Evolutionary conservation across 2,888 invertebrate species (phyloP), one percentile per base, ranked within the genome.

Genomic region (Fragum sueziense): DNA sequence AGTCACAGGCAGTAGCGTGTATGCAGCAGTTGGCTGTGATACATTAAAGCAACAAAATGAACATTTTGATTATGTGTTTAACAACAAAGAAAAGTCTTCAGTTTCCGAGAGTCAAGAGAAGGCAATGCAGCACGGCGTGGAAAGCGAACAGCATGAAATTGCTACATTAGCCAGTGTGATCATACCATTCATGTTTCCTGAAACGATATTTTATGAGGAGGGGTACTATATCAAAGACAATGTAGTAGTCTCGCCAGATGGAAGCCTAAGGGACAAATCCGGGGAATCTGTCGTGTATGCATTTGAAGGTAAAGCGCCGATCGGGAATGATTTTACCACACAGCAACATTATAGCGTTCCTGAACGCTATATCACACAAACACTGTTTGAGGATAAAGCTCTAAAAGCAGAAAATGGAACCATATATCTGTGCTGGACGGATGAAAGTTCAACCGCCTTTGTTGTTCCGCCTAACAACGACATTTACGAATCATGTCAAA

Each of bases 271-370:
- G 11, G 27, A 6, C 9, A 54, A 54, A 14, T 27, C 51, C 7
- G 22, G 17, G 27, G 22, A 20, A 29, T 11, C 22, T 31, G 31
- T 69, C 0, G 0, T 70, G 17, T 54, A 54, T 11, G 82, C 47
- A 31, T 33, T 82, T 20, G 79, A 82, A 22, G 72, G 79, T 82
- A 31, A 76, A 82, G 68, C 77, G 82, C 41, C 77, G 79, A 11
- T 33, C 2, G 20, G 11, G 6, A 54, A 54, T 1, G 2, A 2
- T 1, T 22, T 2, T 11, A 22, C 1, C 1, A 1, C 4, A 2
- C 1, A n/a, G 22, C 2, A 25, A 11, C 22, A 54, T 2, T 1
- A 54, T 22, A 2, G 11, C 9, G 54, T 54, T 1, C 54, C 54
- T 2, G 2, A 22, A 1, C 2, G 54, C n/a, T 54, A 54, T 54